Conservation (phyloP, 92 coral and sea anemone genomes). For the Epizoanthus illoricatus region DNA sequence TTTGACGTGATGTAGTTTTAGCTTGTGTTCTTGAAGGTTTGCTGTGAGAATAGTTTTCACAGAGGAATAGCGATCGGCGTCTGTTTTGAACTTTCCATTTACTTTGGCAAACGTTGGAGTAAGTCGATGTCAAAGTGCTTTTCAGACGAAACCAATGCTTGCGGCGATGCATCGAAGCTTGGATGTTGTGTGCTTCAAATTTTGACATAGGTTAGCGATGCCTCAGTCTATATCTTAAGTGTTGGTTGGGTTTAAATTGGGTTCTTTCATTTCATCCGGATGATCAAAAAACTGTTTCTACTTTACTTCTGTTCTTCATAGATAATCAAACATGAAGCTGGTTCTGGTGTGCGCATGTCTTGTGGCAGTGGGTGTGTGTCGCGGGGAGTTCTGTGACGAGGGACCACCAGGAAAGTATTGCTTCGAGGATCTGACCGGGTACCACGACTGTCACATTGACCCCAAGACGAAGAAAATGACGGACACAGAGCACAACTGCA, state of each 20-base stretch:
- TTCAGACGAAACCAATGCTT: slow-evolving; percentile 36
- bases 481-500: background rate
- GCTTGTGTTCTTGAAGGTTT: too few relatives aligned
- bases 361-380: background rate
- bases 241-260: too few relatives aligned
- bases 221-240: background rate
- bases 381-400: background rate
- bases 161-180: slow-evolving; percentile 39
- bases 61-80: too few relatives aligned
- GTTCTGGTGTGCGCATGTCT: background rate
- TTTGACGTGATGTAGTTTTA: too few relatives aligned
- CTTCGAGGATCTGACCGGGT: too few relatives aligned
- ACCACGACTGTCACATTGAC: background rate
- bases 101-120: slow-evolving; percentile 33
- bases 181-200: slow-evolving; percentile 11
- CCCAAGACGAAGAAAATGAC: background rate
- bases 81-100: too few relatives aligned
- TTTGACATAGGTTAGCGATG: slow-evolving; percentile 10
- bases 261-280: too few relatives aligned
- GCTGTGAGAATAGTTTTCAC: too few relatives aligned
- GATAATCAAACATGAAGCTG: background rate
- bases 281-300: too few relatives aligned
- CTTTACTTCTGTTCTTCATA: background rate
- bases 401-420: background rate
- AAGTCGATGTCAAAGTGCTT: slow-evolving; percentile 9